Evolutionary conservation across 2,888 invertebrate species (phyloP).

Genomic region (Saturnia pavonia): DNA sequence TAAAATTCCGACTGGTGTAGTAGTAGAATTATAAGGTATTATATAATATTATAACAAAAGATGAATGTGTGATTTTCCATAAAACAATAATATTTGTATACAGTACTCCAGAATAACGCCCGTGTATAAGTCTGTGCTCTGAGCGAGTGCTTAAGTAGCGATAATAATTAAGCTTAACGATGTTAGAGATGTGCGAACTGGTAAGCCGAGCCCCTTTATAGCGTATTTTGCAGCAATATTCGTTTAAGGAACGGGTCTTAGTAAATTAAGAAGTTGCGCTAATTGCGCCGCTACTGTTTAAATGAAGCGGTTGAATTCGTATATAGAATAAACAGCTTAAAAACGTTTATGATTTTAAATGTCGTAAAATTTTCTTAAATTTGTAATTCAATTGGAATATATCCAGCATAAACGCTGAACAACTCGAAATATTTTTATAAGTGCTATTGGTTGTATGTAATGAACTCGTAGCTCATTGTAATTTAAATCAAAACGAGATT

Average conservation of each 20-base stretch:
- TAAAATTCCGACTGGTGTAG: too few species aligned
- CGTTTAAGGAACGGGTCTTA: conserved; percentile 58
- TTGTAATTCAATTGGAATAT: not conserved
- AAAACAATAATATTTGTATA: conserved; percentile 4
- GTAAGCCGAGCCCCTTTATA: conserved; percentile 64
- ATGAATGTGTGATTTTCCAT: not conserved
- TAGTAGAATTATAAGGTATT: too few species aligned
- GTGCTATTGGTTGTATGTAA: not conserved
- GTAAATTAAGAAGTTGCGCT: conserved; percentile 68
- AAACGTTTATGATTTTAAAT: conserved; percentile 3
- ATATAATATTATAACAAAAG: too few species aligned
- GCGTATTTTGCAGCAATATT: conserved; percentile 71
- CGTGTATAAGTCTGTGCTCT: conserved; percentile 39
- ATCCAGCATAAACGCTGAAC: not conserved
- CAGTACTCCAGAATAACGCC: conserved; percentile 28
- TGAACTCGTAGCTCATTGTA: too few species aligned
- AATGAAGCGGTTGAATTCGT: conserved; percentile 47
- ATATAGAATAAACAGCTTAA: conserved; percentile 35
- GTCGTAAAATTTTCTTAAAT: not conserved
- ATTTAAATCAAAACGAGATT: too few species aligned
- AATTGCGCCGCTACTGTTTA: conserved; percentile 52
- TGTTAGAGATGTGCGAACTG: conserved; percentile 71
- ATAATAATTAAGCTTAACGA: conserved; percentile 74
- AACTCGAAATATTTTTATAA: not conserved
- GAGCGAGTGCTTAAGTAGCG: conserved; percentile 59